Percentiles rank a stretch among this genome's conserved stretches.
Evolutionary conservation across 2,113 vertebrate species (phyloP).

Genomic region (Chelonoidis abingdonii): DNA sequence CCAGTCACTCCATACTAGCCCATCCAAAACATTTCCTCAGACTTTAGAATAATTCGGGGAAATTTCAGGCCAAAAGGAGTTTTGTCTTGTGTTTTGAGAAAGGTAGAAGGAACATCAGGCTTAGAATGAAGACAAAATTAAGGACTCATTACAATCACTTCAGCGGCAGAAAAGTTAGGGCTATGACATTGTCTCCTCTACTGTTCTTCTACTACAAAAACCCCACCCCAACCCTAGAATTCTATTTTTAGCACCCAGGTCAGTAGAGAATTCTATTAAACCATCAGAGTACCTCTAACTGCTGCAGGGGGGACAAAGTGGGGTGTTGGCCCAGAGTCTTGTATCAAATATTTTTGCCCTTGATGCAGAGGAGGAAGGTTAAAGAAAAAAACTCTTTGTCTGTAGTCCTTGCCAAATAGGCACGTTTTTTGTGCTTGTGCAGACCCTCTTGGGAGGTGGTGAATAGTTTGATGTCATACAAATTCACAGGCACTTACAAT

Average conservation of each 20-base stretch:
- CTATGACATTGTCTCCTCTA: background rate
- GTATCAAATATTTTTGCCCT: constrained; percentile 49
- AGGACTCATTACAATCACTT: background rate
- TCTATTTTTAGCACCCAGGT: background rate
- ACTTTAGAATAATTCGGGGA: background rate
- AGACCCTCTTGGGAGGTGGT: constrained; percentile 31
- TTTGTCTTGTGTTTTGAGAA: background rate
- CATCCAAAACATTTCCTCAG: background rate
- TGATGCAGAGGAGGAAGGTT: constrained; percentile 35
- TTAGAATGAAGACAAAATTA: background rate
- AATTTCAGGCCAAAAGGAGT: background rate
- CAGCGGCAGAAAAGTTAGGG: background rate
- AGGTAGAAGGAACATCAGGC: background rate
- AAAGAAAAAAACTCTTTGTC: constrained; percentile 59
- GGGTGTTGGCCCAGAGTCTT: constrained; percentile 17
- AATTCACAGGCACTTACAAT: constrained; percentile 64
- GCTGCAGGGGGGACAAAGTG: constrained; percentile 16
- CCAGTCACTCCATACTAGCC: background rate
- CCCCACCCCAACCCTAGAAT: too few relatives aligned
- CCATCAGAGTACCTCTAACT: constrained; percentile 21
- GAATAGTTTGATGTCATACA: constrained; percentile 51
- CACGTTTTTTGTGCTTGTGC: constrained; percentile 61
- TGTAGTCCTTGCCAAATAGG: constrained; percentile 65
- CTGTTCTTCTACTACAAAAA: constrained; percentile 43
- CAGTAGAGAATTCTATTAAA: constrained; percentile 62